These are phyloP conservation scores for Neogale vison DNA, from an alignment of 2,113 vertebrate genomes.

Conservation along the genomic window DNA sequence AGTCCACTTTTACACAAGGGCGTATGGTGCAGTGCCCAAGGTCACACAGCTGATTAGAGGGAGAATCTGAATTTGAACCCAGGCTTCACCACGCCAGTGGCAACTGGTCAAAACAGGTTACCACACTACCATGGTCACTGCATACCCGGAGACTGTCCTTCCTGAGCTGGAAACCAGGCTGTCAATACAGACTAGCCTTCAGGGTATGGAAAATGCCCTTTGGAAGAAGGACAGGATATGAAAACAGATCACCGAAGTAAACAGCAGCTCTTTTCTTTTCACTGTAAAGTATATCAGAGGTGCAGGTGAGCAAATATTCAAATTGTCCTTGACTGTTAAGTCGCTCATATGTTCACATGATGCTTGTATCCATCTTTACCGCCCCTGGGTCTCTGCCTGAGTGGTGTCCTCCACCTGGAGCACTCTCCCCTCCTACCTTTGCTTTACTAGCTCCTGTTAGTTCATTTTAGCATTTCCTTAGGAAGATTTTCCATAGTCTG, in stretches of 20 bases:
- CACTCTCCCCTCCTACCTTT: background rate
- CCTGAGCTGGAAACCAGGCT: background rate
- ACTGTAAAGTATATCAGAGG: background rate
- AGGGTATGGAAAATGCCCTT: background rate
- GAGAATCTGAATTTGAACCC: background rate
- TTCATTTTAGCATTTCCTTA: background rate
- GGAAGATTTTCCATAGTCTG: background rate
- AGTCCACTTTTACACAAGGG: background rate
- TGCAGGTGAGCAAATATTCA: background rate
- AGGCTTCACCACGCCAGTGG: background rate
- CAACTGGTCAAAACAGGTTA: background rate
- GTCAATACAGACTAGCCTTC: background rate
- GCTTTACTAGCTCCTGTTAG: background rate
- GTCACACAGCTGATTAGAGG: background rate
- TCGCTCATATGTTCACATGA: background rate
- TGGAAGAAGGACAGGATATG: background rate
- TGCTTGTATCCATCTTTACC: too few species aligned
- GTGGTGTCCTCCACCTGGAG: rapidly evolving
- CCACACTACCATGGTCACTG: background rate
- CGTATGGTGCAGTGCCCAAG: background rate
- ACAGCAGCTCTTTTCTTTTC: background rate
- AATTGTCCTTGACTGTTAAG: background rate
- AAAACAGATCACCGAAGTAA: background rate
- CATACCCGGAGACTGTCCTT: background rate
- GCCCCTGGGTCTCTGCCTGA: background rate